Percentiles rank a stretch among this genome's conserved stretches.
phyloP scores from a whole-genome alignment of 2,113 vertebrate genomes.

The Ceuthmochares aereus region DNA sequence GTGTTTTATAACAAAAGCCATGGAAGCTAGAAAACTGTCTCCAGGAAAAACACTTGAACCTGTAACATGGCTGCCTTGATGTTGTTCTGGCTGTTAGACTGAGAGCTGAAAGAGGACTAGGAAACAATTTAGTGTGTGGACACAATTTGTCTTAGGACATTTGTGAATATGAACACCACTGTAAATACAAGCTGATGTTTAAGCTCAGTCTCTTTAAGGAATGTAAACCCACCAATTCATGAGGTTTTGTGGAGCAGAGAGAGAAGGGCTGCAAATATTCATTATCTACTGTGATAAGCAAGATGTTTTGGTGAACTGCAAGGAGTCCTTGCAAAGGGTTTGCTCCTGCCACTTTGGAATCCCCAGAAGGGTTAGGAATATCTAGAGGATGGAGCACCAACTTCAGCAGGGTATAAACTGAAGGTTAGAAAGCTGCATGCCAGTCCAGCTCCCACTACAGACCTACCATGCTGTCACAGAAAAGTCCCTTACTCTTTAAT shows the following conservation, averaged over 20 bases:
- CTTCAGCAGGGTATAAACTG: not conserved
- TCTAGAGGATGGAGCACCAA: not conserved
- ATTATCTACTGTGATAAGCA: not conserved
- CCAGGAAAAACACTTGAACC: not conserved
- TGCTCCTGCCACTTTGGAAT: not conserved
- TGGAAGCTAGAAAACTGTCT: not conserved
- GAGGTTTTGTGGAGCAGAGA: fast-evolving
- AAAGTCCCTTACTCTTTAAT: not conserved
- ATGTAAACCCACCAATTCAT: not conserved
- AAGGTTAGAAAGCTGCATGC: not conserved
- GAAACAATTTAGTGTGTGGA: not conserved
- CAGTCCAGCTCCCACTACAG: not conserved
- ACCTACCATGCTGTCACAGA: not conserved
- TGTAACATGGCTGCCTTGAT: not conserved
- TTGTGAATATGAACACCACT: not conserved
- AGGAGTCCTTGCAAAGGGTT: not conserved
- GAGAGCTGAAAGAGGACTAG: not conserved
- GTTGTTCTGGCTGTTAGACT: not conserved
- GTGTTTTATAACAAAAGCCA: not conserved
- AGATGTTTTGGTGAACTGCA: not conserved
- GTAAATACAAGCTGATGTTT: not conserved
- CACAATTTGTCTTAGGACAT: not conserved
- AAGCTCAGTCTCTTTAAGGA: not conserved
- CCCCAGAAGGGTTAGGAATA: not conserved
- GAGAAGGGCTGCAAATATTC: not conserved